Base-by-base conservation (phyloP, 2,797 vertebrate species). In the Lithobates sylvaticus region DNA sequence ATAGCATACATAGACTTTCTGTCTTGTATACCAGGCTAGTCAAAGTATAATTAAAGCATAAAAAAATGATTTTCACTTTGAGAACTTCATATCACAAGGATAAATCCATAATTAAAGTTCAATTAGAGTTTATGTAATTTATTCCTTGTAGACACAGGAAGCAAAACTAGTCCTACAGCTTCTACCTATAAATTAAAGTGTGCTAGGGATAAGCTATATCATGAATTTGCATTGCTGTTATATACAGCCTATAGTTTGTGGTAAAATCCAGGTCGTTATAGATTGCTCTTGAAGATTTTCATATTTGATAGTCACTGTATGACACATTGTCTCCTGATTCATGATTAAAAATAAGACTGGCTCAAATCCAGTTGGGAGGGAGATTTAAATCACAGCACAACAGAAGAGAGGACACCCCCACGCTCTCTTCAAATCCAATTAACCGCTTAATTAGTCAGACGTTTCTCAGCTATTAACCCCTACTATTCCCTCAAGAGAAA, bases 311-410 rank as follows among this genome's bases (percentile, higher is more conserved):
- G 69, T 83, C 86, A 67, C 76, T 79, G 81, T 47, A 87, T 87
- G 81, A 87, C 86, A 87, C 86, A 87, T 61, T 68, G 67, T 87
- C 86, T 87, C 69, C 86, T 84, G 86, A 87, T 87, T 87, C 86
- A 87, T 79, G 81, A 83, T 87, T 87, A 87, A 78, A 87, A 83
- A 83, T 87, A 83, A 83, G 81, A 83, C 86, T 87, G 86, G 86
- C 81, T 72, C 69, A 75, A 73, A 79, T 84, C 86, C 86, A 87
- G 69, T 84, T 83, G 70, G 81, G 80, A 78, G 86, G 86, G 85
- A 78, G 85, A 58, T 83, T 87, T 82, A 87, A 83, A 84, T 83
- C 81, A 70, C 75, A 83, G 80, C 74, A 78, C 69, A 84, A 83
- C 81, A 73, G 39, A 77, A 83, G 76, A 86, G 73, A 87, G 68